Conservation (phyloP, 2,888 invertebrate species). For the Seira ritae region DNA sequence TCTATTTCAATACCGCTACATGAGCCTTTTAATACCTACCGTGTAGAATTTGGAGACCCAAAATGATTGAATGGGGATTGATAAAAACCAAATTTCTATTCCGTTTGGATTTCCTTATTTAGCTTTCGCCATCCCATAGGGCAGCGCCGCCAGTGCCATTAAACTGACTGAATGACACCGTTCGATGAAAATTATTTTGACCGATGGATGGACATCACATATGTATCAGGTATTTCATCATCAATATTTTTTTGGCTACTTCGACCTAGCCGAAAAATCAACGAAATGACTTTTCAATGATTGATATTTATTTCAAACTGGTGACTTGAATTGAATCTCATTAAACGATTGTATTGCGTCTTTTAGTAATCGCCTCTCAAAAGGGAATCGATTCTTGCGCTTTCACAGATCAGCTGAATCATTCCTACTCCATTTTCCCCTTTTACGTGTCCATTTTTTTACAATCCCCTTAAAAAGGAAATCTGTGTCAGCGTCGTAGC, state of each 20-base stretch:
- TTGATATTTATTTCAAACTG: background rate
- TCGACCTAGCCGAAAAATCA: background rate
- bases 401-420: conserved; percentile 45
- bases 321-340: background rate
- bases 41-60: background rate
- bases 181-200: background rate
- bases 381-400: background rate
- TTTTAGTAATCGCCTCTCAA: background rate
- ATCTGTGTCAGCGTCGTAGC: background rate
- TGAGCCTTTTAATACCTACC: background rate
- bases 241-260: background rate
- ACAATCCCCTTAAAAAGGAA: background rate
- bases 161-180: background rate
- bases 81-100: background rate
- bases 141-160: background rate
- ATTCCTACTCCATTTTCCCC: conserved; percentile 47
- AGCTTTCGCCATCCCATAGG: background rate
- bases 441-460: conserved; percentile 5
- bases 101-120: background rate
- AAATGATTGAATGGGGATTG: background rate
- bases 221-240: background rate
- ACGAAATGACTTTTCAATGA: background rate
- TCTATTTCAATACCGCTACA: background rate
- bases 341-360: background rate
- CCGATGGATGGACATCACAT: background rate